phyloP scores from a whole-genome alignment of 2,113 vertebrate species.

The Ammodytes marinus region DNA sequence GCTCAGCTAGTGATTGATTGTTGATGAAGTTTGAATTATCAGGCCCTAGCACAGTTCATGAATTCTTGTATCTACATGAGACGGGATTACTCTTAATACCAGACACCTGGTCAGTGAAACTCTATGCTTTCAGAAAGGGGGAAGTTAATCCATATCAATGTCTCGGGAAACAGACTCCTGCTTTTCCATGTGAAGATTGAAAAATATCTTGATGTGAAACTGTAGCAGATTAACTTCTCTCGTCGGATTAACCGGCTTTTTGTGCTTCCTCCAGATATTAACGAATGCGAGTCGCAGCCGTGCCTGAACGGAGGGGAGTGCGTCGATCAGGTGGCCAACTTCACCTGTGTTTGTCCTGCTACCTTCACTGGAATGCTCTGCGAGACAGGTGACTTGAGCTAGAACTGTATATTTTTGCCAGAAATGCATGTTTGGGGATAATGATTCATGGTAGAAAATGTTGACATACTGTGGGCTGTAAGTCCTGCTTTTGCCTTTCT shows the following conservation, averaged over 20 bases:
- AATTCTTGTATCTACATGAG: slow-evolving; percentile 71
- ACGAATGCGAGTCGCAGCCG: slow-evolving; percentile 89
- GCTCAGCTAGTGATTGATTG: slow-evolving; percentile 40
- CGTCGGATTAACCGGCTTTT: slow-evolving; percentile 20
- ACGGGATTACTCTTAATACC: slow-evolving; percentile 74
- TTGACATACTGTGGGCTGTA: slow-evolving; percentile 42
- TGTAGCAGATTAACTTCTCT: slow-evolving; percentile 10
- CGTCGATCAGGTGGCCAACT: slow-evolving; percentile 85
- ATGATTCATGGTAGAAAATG: slow-evolving; percentile 43
- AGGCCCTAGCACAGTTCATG: slow-evolving; percentile 55
- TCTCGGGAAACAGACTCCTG: slow-evolving; percentile 36
- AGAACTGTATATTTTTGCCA: slow-evolving; percentile 1
- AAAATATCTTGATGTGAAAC: slow-evolving; percentile 16
- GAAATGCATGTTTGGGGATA: slow-evolving; percentile 22
- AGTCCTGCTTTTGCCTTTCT: slow-evolving; percentile 35
- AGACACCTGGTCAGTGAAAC: slow-evolving; percentile 78
- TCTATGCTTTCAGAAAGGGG: slow-evolving; percentile 52
- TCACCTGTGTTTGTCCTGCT: slow-evolving; percentile 88
- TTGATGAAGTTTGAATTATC: slow-evolving; percentile 73
- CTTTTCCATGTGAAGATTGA: slow-evolving; percentile 14
- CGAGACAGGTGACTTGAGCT: slow-evolving; percentile 88
- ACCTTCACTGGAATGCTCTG: slow-evolving; percentile 90
- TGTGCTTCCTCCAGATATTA: slow-evolving; percentile 83
- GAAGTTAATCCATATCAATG: slow-evolving; percentile 56
- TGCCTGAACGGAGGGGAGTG: slow-evolving; percentile 93